These are phyloP conservation scores for Mayetiola destructor DNA, from an alignment of 2,888 invertebrate species.

Conservation along the genomic window DNA sequence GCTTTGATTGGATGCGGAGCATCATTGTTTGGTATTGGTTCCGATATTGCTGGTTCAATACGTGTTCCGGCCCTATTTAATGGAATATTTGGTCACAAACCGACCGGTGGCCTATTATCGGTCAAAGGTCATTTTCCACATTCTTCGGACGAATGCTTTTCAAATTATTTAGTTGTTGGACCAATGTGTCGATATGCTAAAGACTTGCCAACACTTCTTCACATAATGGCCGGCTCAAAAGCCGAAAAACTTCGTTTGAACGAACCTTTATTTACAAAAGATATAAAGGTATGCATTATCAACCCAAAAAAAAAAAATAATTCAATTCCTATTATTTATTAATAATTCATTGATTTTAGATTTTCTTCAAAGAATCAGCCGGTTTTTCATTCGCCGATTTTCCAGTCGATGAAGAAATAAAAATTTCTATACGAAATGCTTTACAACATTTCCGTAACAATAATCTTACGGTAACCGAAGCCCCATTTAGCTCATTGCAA, in stretches of 20 bases:
- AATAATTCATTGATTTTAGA: slow-evolving; percentile 27
- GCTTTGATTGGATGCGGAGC: slow-evolving; percentile 60
- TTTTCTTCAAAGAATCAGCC: slow-evolving; percentile 45
- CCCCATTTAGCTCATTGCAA: slow-evolving; percentile 24
- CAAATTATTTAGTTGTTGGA: slow-evolving; percentile 43
- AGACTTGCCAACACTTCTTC: slow-evolving; percentile 54
- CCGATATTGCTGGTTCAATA: slow-evolving; percentile 80
- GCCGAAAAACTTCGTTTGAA: slow-evolving; percentile 36
- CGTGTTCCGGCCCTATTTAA: slow-evolving; percentile 72
- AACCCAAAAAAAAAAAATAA: too few species aligned
- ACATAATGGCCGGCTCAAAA: slow-evolving; percentile 43
- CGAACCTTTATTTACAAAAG: slow-evolving; percentile 37
- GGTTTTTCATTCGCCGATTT: slow-evolving; percentile 39
- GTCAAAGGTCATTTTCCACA: slow-evolving; percentile 47
- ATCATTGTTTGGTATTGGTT: slow-evolving; percentile 62
- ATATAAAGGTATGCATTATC: slow-evolving; percentile 33
- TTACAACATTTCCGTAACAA: slow-evolving; percentile 36
- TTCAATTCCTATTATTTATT: slow-evolving; percentile 10
- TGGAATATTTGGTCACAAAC: slow-evolving; percentile 79
- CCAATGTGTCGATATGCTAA: slow-evolving; percentile 66
- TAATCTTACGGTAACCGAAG: slow-evolving; percentile 1
- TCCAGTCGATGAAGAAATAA: slow-evolving; percentile 40
- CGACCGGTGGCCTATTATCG: slow-evolving; percentile 49
- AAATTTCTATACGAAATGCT: slow-evolving; percentile 36
- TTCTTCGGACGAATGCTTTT: slow-evolving; percentile 37